These are phyloP conservation scores for Prunella fulvescens DNA, from an alignment of 2,113 vertebrate species.

Conservation along the genomic window DNA sequence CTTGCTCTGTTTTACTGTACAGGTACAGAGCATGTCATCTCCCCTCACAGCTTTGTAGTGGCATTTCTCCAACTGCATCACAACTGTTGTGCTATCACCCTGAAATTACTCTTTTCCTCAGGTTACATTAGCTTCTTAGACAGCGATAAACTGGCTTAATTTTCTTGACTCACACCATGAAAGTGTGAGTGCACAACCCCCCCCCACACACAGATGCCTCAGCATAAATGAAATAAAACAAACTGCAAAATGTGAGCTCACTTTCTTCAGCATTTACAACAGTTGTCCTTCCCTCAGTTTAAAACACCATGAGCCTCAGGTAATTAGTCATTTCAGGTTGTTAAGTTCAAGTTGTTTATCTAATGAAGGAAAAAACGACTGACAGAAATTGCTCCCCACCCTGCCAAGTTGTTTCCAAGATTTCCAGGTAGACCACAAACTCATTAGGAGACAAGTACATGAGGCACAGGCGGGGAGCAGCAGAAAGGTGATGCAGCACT, in stretches of 20 bases:
- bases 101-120: background rate
- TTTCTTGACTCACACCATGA: background rate
- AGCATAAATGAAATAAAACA: background rate
- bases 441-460: slow-evolving; percentile 9
- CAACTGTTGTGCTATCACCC: background rate
- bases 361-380: background rate
- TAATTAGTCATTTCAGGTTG: background rate
- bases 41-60: background rate
- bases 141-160: background rate
- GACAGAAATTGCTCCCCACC: background rate
- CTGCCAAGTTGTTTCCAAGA: background rate
- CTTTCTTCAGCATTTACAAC: background rate
- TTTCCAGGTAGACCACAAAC: slow-evolving; percentile 34
- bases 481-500: background rate
- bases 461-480: background rate
- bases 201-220: background rate
- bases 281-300: background rate
- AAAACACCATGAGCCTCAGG: background rate
- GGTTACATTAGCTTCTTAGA: background rate
- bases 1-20: background rate
- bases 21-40: background rate
- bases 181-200: background rate
- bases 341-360: background rate
- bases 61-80: background rate
- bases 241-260: background rate